These are phyloP conservation scores for Aulostomus chinensis DNA, from an alignment of 2,797 vertebrate species.

Conservation along the genomic window DNA sequence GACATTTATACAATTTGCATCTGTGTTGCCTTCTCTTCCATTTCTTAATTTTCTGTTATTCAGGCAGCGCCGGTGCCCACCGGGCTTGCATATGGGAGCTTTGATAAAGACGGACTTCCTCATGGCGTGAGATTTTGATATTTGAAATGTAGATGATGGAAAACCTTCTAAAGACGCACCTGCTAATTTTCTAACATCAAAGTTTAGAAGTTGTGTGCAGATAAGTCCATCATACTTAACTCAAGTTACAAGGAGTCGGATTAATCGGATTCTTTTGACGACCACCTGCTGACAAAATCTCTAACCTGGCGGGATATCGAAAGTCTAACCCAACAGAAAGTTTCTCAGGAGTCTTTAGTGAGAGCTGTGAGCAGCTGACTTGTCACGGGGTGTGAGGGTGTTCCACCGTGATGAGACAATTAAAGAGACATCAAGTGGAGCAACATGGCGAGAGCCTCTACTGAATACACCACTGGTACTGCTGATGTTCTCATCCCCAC, in stretches of 20 bases:
- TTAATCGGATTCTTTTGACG: conserved; percentile 47
- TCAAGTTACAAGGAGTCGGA: conserved; percentile 7
- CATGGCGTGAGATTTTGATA: conserved; percentile 14
- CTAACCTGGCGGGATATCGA: conserved; percentile 27
- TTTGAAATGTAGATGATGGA: conserved; percentile 13
- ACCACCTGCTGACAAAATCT: conserved; percentile 60
- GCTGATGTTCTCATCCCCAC: too few species aligned
- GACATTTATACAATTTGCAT: background rate
- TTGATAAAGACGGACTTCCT: conserved; percentile 3
- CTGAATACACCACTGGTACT: too few species aligned
- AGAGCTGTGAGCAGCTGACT: too few species aligned
- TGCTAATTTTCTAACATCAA: conserved; percentile 4
- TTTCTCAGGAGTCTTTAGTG: background rate
- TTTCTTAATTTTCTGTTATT: background rate
- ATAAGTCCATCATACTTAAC: conserved; percentile 60
- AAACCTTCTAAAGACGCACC: background rate
- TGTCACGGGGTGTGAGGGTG: too few species aligned
- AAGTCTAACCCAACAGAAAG: background rate
- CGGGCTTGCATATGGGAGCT: background rate
- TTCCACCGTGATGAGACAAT: too few species aligned
- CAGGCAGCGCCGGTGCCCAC: background rate
- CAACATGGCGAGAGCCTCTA: too few species aligned
- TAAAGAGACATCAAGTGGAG: too few species aligned
- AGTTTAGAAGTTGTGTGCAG: conserved; percentile 13
- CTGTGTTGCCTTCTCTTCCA: background rate